Evolutionary conservation across 2,888 invertebrate species (phyloP).

Genomic region (Pachliopta kotzebuea): DNA sequence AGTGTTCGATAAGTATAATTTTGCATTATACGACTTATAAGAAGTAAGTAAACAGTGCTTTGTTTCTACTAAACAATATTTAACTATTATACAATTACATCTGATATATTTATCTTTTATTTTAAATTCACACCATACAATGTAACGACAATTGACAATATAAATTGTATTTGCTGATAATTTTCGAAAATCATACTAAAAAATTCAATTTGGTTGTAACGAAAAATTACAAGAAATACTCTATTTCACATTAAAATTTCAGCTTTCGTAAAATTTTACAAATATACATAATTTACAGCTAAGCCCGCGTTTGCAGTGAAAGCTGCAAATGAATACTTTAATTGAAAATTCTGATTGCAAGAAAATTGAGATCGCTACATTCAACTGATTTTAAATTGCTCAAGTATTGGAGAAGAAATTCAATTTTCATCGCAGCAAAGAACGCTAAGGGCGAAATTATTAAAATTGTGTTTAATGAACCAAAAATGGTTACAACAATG

Average conservation of each 20-base stretch:
- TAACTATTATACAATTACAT: too few relatives aligned
- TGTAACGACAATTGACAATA: too few relatives aligned
- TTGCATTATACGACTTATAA: background rate
- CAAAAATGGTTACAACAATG: slow-evolving; percentile 49
- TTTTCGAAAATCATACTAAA: too few relatives aligned
- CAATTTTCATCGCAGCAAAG: slow-evolving; percentile 48
- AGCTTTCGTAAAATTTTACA: slow-evolving; percentile 6
- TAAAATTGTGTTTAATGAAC: slow-evolving; percentile 63
- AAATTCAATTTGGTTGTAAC: too few relatives aligned
- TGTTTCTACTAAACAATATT: background rate
- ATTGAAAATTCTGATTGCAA: slow-evolving; percentile 36
- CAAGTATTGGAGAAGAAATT: slow-evolving; percentile 47
- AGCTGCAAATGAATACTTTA: slow-evolving; percentile 35
- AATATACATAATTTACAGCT: slow-evolving; percentile 19
- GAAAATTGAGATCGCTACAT: slow-evolving; percentile 31
- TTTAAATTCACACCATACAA: too few relatives aligned
- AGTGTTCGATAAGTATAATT: slow-evolving; percentile 30
- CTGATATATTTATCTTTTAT: too few relatives aligned
- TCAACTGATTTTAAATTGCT: slow-evolving; percentile 36
- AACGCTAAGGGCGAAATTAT: slow-evolving; percentile 57
- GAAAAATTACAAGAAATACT: background rate
- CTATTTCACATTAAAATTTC: background rate
- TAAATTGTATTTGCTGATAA: too few relatives aligned
- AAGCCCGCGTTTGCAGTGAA: slow-evolving; percentile 31
- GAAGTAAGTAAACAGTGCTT: background rate